These are phyloP conservation scores for Balaeniceps rex DNA, from an alignment of 2,113 vertebrate genomes.

Conservation along the genomic window DNA sequence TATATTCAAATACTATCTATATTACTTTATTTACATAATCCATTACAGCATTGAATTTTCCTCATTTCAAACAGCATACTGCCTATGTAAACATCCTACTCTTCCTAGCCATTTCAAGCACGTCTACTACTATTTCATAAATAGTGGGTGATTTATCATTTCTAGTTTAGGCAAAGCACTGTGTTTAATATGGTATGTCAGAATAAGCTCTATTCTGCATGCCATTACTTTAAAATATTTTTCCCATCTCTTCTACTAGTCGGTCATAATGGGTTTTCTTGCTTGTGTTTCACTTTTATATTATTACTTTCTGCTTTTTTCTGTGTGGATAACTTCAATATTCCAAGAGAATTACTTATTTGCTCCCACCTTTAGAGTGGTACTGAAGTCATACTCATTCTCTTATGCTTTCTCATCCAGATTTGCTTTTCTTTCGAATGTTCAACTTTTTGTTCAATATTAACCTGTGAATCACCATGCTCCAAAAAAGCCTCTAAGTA, in stretches of 20 bases:
- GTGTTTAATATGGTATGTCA: neutral
- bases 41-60: neutral
- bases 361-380: neutral
- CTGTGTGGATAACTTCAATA: neutral
- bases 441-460: neutral
- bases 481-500: neutral
- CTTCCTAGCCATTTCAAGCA: neutral
- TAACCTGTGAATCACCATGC: neutral
- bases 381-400: neutral
- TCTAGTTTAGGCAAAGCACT: neutral
- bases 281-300: neutral
- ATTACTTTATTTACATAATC: constrained; percentile 10
- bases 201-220: neutral
- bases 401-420: neutral
- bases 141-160: neutral
- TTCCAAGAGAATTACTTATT: neutral
- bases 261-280: neutral
- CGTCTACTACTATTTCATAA: neutral
- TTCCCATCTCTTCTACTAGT: neutral
- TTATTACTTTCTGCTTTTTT: neutral
- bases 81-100: neutral
- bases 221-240: neutral
- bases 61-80: neutral
- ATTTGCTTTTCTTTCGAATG: neutral
- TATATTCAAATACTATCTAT: neutral